Conservation (phyloP, 2,113 vertebrate genomes). For the Sclerurus mexicanus region DNA sequence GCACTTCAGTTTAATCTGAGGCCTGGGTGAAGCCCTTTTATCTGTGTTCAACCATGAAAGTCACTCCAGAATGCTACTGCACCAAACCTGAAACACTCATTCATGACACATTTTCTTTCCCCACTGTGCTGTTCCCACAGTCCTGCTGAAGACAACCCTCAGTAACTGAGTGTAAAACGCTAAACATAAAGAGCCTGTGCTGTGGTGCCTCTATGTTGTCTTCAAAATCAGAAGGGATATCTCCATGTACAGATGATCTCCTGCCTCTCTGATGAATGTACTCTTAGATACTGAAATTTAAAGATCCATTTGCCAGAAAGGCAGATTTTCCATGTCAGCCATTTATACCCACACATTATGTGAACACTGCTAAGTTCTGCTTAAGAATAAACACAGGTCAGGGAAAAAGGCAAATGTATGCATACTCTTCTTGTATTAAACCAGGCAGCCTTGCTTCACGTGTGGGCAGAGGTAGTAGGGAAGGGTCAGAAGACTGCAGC, state of each 20-base stretch:
- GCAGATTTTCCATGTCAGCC: not conserved
- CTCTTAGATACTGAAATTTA: not conserved
- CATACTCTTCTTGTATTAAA: not conserved
- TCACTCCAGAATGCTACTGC: not conserved
- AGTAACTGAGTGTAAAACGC: not conserved
- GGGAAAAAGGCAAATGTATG: not conserved
- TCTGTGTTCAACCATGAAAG: not conserved
- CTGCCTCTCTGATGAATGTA: not conserved
- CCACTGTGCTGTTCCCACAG: not conserved
- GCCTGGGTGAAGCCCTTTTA: not conserved
- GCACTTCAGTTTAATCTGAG: not conserved
- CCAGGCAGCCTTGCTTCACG: not conserved
- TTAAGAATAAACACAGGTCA: not conserved
- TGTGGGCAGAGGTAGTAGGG: not conserved
- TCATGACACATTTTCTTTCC: rapidly evolving
- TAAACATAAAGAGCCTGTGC: not conserved
- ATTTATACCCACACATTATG: not conserved
- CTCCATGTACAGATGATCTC: not conserved
- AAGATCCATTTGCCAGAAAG: not conserved
- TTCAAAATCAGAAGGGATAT: not conserved
- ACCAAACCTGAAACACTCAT: not conserved
- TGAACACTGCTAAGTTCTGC: not conserved
- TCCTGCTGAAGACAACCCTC: not conserved
- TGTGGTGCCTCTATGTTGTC: not conserved
- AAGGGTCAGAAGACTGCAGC: not conserved